A percentile compares a stretch with the other conserved stretches of the same genome.
These are phyloP conservation scores for Alcis repandata DNA, from an alignment of 2,888 invertebrate genomes.

Conservation along the genomic window DNA sequence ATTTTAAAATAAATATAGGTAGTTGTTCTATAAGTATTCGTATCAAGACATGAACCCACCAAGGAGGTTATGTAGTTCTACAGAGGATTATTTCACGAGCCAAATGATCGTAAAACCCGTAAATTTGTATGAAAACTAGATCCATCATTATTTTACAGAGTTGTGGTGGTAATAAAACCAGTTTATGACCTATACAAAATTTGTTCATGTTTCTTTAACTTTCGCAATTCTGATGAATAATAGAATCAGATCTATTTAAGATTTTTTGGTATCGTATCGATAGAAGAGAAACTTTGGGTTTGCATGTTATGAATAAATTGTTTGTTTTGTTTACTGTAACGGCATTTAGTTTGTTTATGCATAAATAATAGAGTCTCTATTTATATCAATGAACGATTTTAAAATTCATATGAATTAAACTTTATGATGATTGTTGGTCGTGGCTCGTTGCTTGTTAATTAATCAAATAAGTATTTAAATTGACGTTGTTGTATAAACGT, in stretches of 20 bases:
- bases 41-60: not conserved
- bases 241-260: conserved; percentile 2
- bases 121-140: conserved; percentile 36
- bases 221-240: conserved; percentile 12
- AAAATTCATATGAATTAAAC: not conserved
- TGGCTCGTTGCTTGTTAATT: not conserved
- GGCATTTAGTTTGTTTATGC: not conserved
- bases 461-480: conserved; percentile 5
- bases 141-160: conserved; percentile 61
- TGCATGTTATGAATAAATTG: conserved; percentile 12
- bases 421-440: not conserved
- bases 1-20: too few relatives aligned
- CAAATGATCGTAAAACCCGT: conserved; percentile 28
- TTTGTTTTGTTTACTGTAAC: not conserved
- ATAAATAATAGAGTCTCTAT: not conserved
- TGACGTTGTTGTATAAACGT: not conserved
- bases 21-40: not conserved
- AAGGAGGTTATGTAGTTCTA: not conserved
- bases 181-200: conserved; percentile 38
- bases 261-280: conserved; percentile 17
- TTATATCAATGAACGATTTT: not conserved
- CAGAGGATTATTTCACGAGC: conserved; percentile 3
- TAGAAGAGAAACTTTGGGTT: conserved; percentile 20
- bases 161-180: conserved; percentile 45
- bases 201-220: conserved; percentile 24